A percentile compares a stretch with the other conserved stretches of the same genome.
Conservation (phyloP, 92 coral and sea anemone species). For the Phenganax stokvisi region DNA sequence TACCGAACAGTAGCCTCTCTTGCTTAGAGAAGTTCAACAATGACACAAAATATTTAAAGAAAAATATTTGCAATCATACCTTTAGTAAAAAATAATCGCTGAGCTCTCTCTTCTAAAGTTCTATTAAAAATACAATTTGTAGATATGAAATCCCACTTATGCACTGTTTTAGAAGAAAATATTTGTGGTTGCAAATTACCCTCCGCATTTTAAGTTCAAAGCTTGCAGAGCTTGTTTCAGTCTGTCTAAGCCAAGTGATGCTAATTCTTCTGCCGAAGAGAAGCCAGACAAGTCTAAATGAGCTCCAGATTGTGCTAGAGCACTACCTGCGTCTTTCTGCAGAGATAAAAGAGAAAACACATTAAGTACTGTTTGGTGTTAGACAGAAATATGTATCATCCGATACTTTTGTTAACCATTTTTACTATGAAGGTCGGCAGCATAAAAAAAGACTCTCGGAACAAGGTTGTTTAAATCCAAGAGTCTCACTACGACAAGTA, state of each 20-base stretch:
- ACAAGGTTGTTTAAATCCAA: too few relatives aligned
- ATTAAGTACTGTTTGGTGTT: background rate
- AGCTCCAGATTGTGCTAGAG: slow-evolving; percentile 89
- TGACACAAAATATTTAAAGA: background rate
- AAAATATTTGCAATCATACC: slow-evolving; percentile 40
- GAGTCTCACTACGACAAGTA: background rate
- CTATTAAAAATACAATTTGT: slow-evolving; percentile 39
- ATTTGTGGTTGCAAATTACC: slow-evolving; percentile 42
- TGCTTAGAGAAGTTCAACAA: too few relatives aligned
- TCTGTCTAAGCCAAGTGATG: slow-evolving; percentile 93
- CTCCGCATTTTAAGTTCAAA: slow-evolving; percentile 87
- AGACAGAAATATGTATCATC: background rate
- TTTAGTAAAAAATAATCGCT: slow-evolving; percentile 83
- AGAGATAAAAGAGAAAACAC: slow-evolving; percentile 4
- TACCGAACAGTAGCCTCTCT: too few relatives aligned
- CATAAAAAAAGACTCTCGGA: too few relatives aligned
- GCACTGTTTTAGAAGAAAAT: background rate
- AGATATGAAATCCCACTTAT: background rate
- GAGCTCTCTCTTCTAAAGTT: slow-evolving; percentile 94
- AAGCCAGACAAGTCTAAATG: slow-evolving; percentile 94
- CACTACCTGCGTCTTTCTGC: slow-evolving; percentile 98
- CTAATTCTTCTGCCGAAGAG: slow-evolving; percentile 96
- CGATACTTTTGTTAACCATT: background rate
- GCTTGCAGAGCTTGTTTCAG: slow-evolving; percentile 96
- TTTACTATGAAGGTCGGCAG: too few relatives aligned